These are phyloP conservation scores for Anser cygnoides DNA, from an alignment of 2,113 vertebrate genomes.

Conservation along the genomic window DNA sequence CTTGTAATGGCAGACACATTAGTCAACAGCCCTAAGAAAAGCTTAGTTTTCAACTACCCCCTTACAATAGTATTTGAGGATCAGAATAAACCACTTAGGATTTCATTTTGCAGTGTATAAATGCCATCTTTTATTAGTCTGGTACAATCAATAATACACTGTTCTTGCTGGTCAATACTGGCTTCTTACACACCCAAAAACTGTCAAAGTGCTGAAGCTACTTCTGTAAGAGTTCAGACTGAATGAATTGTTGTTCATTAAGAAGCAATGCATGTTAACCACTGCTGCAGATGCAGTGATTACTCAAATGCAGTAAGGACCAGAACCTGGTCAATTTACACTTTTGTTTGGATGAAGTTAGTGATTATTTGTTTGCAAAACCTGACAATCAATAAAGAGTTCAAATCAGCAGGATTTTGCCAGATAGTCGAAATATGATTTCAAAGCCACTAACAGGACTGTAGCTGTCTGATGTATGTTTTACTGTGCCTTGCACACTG, in stretches of 20 bases:
- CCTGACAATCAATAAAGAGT: neutral
- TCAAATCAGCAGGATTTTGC: neutral
- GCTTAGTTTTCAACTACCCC: neutral
- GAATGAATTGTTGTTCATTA: neutral
- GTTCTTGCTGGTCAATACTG: neutral
- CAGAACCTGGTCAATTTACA: neutral
- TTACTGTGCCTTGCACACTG: neutral
- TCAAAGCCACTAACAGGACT: neutral
- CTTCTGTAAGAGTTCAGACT: neutral
- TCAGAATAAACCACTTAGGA: neutral
- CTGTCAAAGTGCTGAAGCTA: neutral
- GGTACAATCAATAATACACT: neutral
- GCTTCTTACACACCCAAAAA: neutral
- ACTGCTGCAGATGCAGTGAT: neutral
- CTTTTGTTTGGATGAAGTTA: neutral
- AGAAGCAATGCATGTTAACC: neutral
- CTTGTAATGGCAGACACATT: neutral
- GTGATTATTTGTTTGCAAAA: neutral
- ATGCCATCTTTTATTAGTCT: slow-evolving; percentile 52
- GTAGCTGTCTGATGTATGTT: neutral
- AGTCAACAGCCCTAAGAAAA: neutral
- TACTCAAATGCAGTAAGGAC: neutral
- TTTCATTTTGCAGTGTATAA: slow-evolving; percentile 20
- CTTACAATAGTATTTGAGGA: neutral
- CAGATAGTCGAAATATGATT: neutral